Percentiles rank a stretch among this genome's conserved stretches.
These are phyloP conservation scores for Xiphophorus birchmanni DNA, from an alignment of 2,797 vertebrate species.

Conservation along the genomic window DNA sequence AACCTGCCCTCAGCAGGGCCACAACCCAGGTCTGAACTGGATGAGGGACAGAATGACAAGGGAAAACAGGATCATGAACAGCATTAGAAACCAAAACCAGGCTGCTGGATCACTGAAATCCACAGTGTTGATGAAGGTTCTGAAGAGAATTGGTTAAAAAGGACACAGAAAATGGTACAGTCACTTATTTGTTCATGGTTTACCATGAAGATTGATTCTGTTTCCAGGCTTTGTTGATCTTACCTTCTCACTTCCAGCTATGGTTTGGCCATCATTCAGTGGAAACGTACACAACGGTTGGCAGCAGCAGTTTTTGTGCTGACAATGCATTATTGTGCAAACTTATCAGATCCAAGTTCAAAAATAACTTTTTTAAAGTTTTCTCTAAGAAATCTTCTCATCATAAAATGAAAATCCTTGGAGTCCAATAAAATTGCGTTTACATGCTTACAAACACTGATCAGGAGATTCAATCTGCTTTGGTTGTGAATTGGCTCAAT, in stretches of 20 bases:
- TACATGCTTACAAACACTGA: not conserved
- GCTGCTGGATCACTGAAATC: not conserved
- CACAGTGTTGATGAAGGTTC: slow-evolving; percentile 19
- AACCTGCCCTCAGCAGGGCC: slow-evolving; percentile 53
- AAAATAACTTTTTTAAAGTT: not conserved
- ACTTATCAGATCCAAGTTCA: not conserved
- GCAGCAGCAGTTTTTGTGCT: not conserved
- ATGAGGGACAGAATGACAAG: slow-evolving; percentile 82
- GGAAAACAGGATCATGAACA: slow-evolving; percentile 76
- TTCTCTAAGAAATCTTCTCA: not conserved
- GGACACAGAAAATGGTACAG: not conserved
- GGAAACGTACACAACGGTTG: not conserved
- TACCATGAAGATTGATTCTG: not conserved
- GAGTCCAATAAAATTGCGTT: not conserved
- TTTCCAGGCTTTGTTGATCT: not conserved
- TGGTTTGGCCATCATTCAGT: not conserved
- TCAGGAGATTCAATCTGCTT: not conserved
- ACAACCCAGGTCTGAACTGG: slow-evolving; percentile 65
- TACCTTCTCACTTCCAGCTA: not conserved
- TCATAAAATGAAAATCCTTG: not conserved
- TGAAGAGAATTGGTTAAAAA: slow-evolving; percentile 12
- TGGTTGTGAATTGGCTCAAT: not conserved
- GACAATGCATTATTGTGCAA: not conserved
- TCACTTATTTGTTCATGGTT: not conserved
- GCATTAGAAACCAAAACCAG: slow-evolving; percentile 23